Evolutionary conservation across 1,140 invertebrate genomes (phyloP).

Genomic region (Oedothorax gibbosus): DNA sequence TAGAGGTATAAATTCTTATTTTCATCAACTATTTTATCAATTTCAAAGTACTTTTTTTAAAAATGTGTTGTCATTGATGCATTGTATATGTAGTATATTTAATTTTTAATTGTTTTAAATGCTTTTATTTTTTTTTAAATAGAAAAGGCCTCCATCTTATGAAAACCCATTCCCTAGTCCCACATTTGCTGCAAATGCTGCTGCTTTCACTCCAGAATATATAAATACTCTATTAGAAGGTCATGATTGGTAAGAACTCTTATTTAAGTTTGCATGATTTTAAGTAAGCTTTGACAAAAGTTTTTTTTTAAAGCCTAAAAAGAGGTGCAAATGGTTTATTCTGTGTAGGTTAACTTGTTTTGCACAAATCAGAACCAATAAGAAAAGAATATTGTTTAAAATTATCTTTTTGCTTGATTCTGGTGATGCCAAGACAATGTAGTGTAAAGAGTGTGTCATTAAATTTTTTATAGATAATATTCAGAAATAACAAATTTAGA

Average conservation of each 20-base stretch:
- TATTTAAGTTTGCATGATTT: no score
- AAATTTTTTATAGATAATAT: no score
- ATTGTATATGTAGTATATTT: background rate
- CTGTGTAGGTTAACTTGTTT: no score
- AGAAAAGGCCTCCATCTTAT: constrained; percentile 47
- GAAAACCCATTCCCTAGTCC: constrained; percentile 57
- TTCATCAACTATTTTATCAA: background rate
- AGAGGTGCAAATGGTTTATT: no score
- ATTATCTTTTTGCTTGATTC: no score
- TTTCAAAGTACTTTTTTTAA: background rate
- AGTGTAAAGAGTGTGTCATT: no score
- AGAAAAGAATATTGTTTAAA: no score
- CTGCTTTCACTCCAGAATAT: constrained; percentile 60
- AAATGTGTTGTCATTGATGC: background rate
- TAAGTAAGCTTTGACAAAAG: no score
- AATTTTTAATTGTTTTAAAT: background rate
- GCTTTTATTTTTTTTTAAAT: background rate
- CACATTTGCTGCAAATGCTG: background rate
- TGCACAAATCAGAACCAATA: no score
- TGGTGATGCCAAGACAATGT: no score
- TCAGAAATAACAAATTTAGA: no score
- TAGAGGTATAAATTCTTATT: constrained; percentile 41
- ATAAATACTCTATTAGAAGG: constrained; percentile 66
- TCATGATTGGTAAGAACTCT: constrained; percentile 65
- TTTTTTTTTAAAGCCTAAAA: no score